Conservation (phyloP, 2,797 vertebrate genomes). For the Alcedo atthis region DNA sequence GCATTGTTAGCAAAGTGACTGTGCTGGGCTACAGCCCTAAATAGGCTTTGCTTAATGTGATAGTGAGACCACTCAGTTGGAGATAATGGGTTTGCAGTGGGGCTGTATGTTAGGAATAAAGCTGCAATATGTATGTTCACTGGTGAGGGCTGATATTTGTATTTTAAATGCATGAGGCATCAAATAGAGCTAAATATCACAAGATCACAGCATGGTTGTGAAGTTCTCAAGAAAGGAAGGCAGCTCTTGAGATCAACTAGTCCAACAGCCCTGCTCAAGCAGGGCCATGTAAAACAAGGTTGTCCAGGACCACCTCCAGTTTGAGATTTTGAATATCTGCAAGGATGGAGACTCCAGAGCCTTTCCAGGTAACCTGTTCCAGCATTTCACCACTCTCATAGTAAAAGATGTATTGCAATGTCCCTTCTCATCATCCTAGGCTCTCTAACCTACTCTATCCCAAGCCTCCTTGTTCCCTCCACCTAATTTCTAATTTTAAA, state of each 20-base stretch:
- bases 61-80: neutral
- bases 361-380: neutral
- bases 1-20: neutral
- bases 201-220: neutral
- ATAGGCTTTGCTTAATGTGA: slow-evolving; percentile 9
- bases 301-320: neutral
- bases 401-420: neutral
- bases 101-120: slow-evolving; percentile 12
- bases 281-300: neutral
- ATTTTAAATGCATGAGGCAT: neutral
- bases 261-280: neutral
- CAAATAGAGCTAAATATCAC: neutral
- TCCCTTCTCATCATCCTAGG: neutral
- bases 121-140: neutral
- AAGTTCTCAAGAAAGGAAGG: neutral
- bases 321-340: neutral
- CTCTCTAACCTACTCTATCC: neutral
- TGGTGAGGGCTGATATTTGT: neutral
- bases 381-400: neutral
- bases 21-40: neutral
- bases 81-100: neutral
- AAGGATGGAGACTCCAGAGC: neutral
- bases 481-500: neutral
- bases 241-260: neutral
- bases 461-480: neutral